Evolutionary conservation across 35 echinoderm and acorn worm species (phyloP), one percentile per base, ranked within the genome.

Genomic region (Stichopus chloronotus): DNA sequence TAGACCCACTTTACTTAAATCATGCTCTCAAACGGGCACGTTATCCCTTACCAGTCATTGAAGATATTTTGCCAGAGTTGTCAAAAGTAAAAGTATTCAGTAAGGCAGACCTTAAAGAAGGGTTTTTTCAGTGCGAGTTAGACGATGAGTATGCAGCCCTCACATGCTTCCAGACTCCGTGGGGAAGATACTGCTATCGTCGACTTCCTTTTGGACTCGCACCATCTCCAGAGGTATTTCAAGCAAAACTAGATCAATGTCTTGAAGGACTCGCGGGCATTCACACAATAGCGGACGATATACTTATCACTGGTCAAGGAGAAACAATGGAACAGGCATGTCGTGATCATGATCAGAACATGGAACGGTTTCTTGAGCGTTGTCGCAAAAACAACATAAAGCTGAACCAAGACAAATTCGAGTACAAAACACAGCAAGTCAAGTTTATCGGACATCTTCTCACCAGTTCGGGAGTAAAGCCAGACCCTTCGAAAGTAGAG

Each of bases 271-370:
- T 93, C 53, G 8, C 59, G 76, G 91, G 91, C 10, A 63, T 89
- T 11, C 30, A 63, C 53, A 60, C 59, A n/a, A 88, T 95, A 80
- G 94, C 91, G 56, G 91, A 95, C 81, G 91, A 95, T 68, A 79
- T 93, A 8, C 71, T 95, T 19, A 78, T 95, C 22, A 86, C 61
- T 88, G 94, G 94, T 23, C 53, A 93, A 93, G 94, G 91, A 63
- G 86, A 93, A 7, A 95, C 82, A 57, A 16, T 55, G 58, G 20
- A 87, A 71, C 84, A 93, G n/a, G 83, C 91, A 8, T 59, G 21
- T 22, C 54, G 53, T 9, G 94, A 95, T 82, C 90, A 95, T 93
- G 91, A 95, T 24, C 8, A 87, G 11, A 92, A 89, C 57, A 30
- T 93, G 52, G 87, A 19, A 43, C 5, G 5, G 22, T 72, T 87